Conservation (phyloP, 2,888 invertebrate species). For the Griposia aprilina region DNA sequence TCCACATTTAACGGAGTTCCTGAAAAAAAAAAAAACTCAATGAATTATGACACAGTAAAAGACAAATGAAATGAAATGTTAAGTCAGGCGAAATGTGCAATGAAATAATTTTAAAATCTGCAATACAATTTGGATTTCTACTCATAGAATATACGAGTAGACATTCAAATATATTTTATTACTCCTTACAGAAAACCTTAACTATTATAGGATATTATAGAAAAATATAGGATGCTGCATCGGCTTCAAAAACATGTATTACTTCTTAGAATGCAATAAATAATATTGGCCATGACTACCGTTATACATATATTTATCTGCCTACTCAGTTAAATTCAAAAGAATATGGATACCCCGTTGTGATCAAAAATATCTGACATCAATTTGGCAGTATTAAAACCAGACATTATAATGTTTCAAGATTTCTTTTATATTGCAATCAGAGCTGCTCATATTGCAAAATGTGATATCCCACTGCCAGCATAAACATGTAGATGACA, state of each 20-base stretch:
- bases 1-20: background rate
- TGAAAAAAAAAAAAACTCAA: background rate
- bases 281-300: too few species aligned
- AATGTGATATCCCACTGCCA: background rate
- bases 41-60: background rate
- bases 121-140: too few species aligned
- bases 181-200: too few species aligned
- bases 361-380: background rate
- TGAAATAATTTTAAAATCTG: too few species aligned
- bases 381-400: background rate
- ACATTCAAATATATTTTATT: too few species aligned
- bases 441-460: background rate
- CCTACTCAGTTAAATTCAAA: too few species aligned
- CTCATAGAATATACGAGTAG: too few species aligned
- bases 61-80: background rate
- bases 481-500: background rate
- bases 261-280: too few species aligned
- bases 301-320: too few species aligned
- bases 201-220: background rate
- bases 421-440: background rate
- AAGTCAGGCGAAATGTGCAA: background rate
- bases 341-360: background rate
- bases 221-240: background rate
- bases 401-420: background rate
- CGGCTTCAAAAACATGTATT: background rate